Evolutionary conservation across 92 coral and sea anemone species (phyloP).

Genomic region (Virgularia gustaviana): DNA sequence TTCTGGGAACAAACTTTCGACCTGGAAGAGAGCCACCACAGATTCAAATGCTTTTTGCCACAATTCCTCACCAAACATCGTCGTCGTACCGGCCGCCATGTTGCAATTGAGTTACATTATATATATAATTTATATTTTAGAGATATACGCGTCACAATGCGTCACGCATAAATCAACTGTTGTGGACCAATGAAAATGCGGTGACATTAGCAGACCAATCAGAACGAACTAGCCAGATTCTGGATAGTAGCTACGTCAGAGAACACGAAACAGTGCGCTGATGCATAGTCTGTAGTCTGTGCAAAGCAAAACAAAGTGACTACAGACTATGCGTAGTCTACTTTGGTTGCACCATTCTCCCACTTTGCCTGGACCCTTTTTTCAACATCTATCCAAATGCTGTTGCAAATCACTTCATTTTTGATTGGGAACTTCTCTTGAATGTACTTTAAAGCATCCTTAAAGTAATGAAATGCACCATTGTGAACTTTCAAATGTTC

Average conservation of each 20-base stretch:
- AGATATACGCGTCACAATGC: too few relatives aligned
- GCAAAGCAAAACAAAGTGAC: too few relatives aligned
- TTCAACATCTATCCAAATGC: conserved; percentile 41
- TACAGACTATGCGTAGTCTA: too few relatives aligned
- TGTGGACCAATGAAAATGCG: neutral
- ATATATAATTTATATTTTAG: too few relatives aligned
- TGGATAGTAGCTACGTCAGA: too few relatives aligned
- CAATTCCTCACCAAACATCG: neutral
- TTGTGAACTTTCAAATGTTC: conserved; percentile 10
- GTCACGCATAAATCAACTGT: neutral
- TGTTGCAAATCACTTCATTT: conserved; percentile 37
- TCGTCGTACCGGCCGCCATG: neutral
- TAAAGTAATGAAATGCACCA: conserved; percentile 46
- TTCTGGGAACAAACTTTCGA: conserved; percentile 24
- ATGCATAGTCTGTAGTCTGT: too few relatives aligned
- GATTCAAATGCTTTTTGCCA: neutral
- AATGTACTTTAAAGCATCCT: conserved; percentile 37
- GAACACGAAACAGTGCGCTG: too few relatives aligned
- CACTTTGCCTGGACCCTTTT: conserved; percentile 39
- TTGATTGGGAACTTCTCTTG: conserved; percentile 46
- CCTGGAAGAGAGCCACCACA: neutral
- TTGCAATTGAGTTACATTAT: too few relatives aligned
- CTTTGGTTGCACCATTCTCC: conserved; percentile 49
- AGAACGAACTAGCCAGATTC: too few relatives aligned
- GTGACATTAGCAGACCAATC: neutral